Evolutionary conservation across 1,140 invertebrate genomes (phyloP).

Genomic region (Drosophila simulans): DNA sequence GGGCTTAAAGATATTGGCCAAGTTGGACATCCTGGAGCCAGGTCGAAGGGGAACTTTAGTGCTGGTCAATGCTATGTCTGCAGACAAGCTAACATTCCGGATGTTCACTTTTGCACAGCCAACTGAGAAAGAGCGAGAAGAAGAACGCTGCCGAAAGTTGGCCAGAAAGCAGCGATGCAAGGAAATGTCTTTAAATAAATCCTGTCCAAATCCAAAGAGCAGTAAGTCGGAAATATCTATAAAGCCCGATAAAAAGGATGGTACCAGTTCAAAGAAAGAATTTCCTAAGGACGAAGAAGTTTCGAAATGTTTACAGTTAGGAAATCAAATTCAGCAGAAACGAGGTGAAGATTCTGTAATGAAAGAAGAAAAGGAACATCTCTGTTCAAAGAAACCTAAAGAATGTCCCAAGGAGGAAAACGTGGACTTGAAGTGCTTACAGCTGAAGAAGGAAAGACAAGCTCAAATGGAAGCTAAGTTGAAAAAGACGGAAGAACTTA

Average conservation of each 20-base stretch:
- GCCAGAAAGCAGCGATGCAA: conserved; percentile 12
- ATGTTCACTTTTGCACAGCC: conserved; percentile 23
- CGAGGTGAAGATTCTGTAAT: too few relatives aligned
- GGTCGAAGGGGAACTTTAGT: conserved; percentile 25
- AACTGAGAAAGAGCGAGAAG: conserved; percentile 4
- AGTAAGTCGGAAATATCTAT: too few relatives aligned
- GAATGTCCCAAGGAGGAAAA: neutral
- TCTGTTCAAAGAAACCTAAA: neutral
- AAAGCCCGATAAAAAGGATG: neutral
- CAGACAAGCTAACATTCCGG: conserved; percentile 46
- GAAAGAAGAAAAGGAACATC: neutral
- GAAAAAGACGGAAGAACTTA: neutral
- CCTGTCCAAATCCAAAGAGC: conserved; percentile 1
- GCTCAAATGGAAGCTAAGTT: neutral
- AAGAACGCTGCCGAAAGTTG: conserved; percentile 9
- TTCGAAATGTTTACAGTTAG: neutral
- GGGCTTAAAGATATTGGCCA: conserved; percentile 28
- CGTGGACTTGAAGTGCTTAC: neutral
- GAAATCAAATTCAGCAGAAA: neutral
- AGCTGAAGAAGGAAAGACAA: neutral
- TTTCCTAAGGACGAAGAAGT: neutral
- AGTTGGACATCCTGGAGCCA: conserved; percentile 32
- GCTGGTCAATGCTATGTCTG: conserved; percentile 51
- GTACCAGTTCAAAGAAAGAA: neutral
- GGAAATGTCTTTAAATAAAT: neutral